Conservation (phyloP, 2,113 vertebrate genomes). For the Aspidoscelis tigris region DNA sequence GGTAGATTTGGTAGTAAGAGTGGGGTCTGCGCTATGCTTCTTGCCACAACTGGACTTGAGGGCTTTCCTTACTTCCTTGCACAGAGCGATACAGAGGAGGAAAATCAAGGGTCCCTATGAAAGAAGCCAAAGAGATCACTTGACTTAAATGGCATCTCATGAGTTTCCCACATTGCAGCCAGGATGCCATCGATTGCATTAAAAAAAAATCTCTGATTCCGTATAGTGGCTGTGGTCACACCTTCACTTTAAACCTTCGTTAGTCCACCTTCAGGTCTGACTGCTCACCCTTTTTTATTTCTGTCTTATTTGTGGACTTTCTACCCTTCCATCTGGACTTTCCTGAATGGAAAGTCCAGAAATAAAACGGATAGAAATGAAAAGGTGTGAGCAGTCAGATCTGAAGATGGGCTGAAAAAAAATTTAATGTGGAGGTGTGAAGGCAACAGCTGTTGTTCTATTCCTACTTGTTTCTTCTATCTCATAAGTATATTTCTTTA, state of each 20-base stretch:
- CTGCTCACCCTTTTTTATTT: too few species aligned
- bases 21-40: conserved; percentile 80
- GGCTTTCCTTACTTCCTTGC: conserved; percentile 88
- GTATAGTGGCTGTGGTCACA: too few species aligned
- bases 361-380: too few species aligned
- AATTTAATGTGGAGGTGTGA: too few species aligned
- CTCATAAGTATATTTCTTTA: neutral
- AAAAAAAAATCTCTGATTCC: neutral
- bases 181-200: neutral
- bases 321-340: too few species aligned
- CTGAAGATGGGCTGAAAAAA: too few species aligned
- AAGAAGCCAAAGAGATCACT: conserved; percentile 6
- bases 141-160: neutral
- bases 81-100: conserved; percentile 88
- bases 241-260: too few species aligned
- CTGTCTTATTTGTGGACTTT: too few species aligned
- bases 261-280: too few species aligned
- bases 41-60: conserved; percentile 86
- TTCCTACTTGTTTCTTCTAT: neutral
- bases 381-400: too few species aligned
- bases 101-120: conserved; percentile 90
- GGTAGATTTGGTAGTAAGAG: conserved; percentile 85
- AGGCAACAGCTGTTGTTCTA: neutral
- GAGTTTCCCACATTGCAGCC: neutral
- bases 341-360: too few species aligned